Base-by-base conservation (phyloP, 2,113 vertebrate genomes). In the Phrynosoma platyrhinos region DNA sequence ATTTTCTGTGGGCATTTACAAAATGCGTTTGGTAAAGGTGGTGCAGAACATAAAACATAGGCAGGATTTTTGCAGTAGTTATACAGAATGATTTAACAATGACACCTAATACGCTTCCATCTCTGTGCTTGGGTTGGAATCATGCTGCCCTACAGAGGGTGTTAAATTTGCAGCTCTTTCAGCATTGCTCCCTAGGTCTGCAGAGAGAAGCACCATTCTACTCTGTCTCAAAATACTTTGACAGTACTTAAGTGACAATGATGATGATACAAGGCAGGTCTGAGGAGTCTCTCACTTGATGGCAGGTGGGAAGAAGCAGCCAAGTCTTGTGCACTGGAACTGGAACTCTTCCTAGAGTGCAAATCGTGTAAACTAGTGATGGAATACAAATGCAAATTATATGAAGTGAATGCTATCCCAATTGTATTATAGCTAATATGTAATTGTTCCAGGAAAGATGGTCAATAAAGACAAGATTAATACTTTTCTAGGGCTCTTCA, bases 381-480 rank as follows among this genome's bases (percentile, higher is more conserved):
- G 52, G 62, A 71, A 53, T 2, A 1, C 8, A 18, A 30, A 77
- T 58, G 85, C 69, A 52, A 25, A 53, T 9, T 9, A 0, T 4
- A 4, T 0, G 9, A 4, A 9, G 0, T 9, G 53, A 80, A 77
- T 40, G 53, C 14, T 42, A 23, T 69, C 12, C 36, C 2, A 36
- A 5, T 5, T 82, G 64, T 80, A 75, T 25, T 64, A 42, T 79
- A 64, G 7, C 14, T 21, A 25, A 76, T 77, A 69, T 13, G 36
- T 69, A 52, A 82, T 5, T 88, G 47, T 78, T 88, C 69, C 9
- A 84, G 84, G 88, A 91, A 86, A 89, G 83, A 16, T 25, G 3
- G 23, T 64, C 82, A 10, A 69, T 23, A 69, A 20, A 0, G 62
- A 14, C 0, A 20, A 40, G 53, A 13, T 66, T 69, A 12, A 71